These are phyloP conservation scores for Gila robusta DNA, from an alignment of 2,797 vertebrate species.

Conservation along the genomic window DNA sequence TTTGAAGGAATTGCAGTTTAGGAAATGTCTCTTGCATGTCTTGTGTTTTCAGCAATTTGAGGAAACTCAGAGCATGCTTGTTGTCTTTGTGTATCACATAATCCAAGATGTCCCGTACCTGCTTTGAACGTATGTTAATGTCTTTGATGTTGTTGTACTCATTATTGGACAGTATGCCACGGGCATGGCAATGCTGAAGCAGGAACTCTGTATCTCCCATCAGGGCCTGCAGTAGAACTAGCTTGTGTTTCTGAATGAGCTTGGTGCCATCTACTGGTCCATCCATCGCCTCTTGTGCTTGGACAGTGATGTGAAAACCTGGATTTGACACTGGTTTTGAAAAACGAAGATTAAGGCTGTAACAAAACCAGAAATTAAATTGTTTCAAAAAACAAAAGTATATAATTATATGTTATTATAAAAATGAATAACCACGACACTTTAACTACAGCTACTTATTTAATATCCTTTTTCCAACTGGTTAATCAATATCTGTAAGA, in stretches of 20 bases:
- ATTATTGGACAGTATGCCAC: conserved; percentile 64
- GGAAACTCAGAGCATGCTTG: conserved; percentile 58
- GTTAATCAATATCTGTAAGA: neutral
- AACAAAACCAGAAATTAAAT: conserved; percentile 3
- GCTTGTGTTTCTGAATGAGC: conserved; percentile 69
- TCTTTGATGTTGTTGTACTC: conserved; percentile 74
- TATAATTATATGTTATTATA: neutral
- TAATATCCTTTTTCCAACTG: neutral
- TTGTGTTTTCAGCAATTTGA: conserved; percentile 68
- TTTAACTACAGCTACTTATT: neutral
- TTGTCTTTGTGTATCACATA: conserved; percentile 71
- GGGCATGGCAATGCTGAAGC: conserved; percentile 77
- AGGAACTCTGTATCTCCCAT: conserved; percentile 74
- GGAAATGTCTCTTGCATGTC: conserved; percentile 75
- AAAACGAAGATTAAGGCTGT: neutral
- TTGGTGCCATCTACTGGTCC: conserved; percentile 58
- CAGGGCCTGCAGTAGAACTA: conserved; percentile 72
- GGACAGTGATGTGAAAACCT: neutral
- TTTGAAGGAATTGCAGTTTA: conserved; percentile 68
- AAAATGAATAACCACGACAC: neutral
- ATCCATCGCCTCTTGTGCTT: conserved; percentile 65
- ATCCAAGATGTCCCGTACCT: conserved; percentile 78
- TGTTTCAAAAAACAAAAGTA: neutral
- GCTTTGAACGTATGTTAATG: conserved; percentile 61
- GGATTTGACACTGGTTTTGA: neutral